Percentiles rank a stretch among this genome's conserved stretches.
Conservation (phyloP, 2,113 vertebrate genomes). For the Lepisosteus osseus region DNA sequence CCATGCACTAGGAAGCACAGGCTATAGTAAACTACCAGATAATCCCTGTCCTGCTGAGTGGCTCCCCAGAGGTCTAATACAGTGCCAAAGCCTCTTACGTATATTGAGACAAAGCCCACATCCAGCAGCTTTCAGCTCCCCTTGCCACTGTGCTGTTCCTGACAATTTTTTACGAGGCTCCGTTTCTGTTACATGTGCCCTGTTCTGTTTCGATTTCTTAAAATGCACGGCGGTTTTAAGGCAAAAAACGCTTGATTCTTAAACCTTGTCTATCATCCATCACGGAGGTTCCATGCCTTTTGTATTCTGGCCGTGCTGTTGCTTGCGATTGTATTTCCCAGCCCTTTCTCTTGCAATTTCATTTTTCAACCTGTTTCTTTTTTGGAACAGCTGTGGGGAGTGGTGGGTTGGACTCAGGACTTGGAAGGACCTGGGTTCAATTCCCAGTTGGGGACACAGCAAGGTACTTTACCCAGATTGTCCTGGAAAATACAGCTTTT, state of each 20-base stretch:
- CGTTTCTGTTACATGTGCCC: slow-evolving; percentile 64
- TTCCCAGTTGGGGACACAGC: no score
- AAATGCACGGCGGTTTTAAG: slow-evolving; percentile 35
- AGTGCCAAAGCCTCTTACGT: slow-evolving; percentile 67
- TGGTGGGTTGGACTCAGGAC: no score
- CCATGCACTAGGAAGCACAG: slow-evolving; percentile 66
- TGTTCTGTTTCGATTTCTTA: slow-evolving; percentile 66
- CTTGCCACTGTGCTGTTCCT: slow-evolving; percentile 63
- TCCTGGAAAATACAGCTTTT: no score
- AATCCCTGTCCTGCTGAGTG: slow-evolving; percentile 70
- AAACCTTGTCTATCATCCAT: no score
- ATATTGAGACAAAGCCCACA: slow-evolving; percentile 75
- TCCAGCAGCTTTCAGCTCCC: slow-evolving; percentile 61
- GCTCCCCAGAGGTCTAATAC: slow-evolving; percentile 73
- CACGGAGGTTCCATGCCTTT: no score
- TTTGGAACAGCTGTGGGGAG: no score
- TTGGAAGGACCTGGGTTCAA: no score
- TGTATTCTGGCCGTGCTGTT: no score
- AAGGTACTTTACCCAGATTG: no score
- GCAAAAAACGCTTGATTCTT: slow-evolving; percentile 50
- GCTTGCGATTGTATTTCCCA: no score
- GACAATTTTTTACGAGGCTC: slow-evolving; percentile 56
- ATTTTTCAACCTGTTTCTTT: no score
- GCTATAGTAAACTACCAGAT: slow-evolving; percentile 59
- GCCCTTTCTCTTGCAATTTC: no score